These are phyloP conservation scores for Uria lomvia DNA, from an alignment of 2,113 vertebrate species.

Conservation along the genomic window DNA sequence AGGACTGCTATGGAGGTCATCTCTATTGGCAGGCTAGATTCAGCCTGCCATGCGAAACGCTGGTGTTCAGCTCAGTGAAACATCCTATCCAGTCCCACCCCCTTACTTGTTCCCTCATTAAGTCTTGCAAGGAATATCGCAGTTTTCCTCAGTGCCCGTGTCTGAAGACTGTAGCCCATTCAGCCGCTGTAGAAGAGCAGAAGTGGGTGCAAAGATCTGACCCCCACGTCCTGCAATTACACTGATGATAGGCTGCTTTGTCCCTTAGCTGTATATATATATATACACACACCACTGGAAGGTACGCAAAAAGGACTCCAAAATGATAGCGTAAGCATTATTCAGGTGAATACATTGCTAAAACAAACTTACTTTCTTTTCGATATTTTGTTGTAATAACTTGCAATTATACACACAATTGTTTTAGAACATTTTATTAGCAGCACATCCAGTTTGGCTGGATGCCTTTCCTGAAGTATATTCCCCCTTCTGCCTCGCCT, in stretches of 20 bases:
- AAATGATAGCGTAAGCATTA: background rate
- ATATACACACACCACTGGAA: background rate
- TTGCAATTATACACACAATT: background rate
- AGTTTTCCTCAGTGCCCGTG: background rate
- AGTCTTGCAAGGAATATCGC: background rate
- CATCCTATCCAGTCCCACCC: background rate
- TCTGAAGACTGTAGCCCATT: background rate
- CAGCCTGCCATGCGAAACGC: background rate
- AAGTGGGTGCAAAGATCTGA: background rate
- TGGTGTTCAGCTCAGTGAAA: background rate
- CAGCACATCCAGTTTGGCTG: background rate
- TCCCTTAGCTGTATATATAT: background rate
- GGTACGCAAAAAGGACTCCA: background rate
- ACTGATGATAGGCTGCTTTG: background rate
- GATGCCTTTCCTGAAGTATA: background rate
- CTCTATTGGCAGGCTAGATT: background rate
- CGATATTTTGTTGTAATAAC: background rate
- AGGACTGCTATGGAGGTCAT: background rate
- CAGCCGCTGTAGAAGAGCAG: background rate
- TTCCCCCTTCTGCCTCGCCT: background rate
- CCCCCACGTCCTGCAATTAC: background rate
- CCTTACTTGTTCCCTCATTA: background rate
- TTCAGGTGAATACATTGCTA: background rate
- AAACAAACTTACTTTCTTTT: background rate
- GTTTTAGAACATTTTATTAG: background rate